Conservation (phyloP, 35 echinoderm and acorn worm species). For the Heliocidaris erythrogramma region DNA sequence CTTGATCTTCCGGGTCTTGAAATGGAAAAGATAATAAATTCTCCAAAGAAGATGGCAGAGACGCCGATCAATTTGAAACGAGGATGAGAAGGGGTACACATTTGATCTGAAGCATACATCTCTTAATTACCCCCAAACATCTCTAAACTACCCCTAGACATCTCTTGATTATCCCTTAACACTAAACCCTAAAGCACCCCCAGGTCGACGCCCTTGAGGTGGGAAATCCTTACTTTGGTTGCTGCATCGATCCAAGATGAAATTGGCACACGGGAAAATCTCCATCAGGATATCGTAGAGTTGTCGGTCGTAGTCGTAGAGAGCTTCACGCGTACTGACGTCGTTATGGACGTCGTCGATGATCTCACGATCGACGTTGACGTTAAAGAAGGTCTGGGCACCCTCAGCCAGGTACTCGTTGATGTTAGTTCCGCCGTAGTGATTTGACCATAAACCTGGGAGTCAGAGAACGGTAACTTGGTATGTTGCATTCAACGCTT, state of each 20-base stretch:
- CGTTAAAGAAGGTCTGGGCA: slow-evolving; percentile 70
- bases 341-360: slow-evolving; percentile 56
- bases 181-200: not conserved
- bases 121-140: not conserved
- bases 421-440: slow-evolving; percentile 41
- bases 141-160: too few relatives aligned
- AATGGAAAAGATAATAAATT: too few relatives aligned
- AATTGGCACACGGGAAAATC: slow-evolving; percentile 72
- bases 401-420: slow-evolving; percentile 77
- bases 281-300: slow-evolving; percentile 57
- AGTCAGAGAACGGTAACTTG: too few relatives aligned
- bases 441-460: not conserved
- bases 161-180: not conserved
- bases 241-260: slow-evolving; percentile 62
- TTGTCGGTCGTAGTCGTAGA: slow-evolving; percentile 54
- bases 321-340: slow-evolving; percentile 56
- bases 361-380: slow-evolving; percentile 36
- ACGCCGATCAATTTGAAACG: too few relatives aligned
- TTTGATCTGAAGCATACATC: not conserved
- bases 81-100: not conserved
- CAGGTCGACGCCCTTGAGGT: too few relatives aligned
- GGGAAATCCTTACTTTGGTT: slow-evolving; percentile 50
- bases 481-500: too few relatives aligned
- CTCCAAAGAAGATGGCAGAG: too few relatives aligned
- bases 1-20: too few relatives aligned